A percentile compares a stretch with the other conserved stretches of the same genome.
phyloP scores from a whole-genome alignment of 2,888 invertebrate species.

The Meganola albula region DNA sequence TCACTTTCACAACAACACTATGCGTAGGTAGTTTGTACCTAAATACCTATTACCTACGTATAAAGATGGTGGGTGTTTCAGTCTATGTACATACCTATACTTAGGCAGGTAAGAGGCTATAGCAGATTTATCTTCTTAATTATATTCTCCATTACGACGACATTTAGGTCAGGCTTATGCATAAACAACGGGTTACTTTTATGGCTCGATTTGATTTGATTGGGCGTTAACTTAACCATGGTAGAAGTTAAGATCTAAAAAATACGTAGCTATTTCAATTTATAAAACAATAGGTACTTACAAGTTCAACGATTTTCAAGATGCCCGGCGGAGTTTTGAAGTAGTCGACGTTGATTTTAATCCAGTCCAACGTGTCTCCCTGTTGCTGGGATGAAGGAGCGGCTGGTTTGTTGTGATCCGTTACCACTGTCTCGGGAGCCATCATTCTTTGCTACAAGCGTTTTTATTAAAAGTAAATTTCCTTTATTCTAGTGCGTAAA shows the following conservation, averaged over 20 bases:
- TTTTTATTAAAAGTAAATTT: conserved; percentile 23
- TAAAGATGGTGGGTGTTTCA: neutral
- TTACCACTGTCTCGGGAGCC: conserved; percentile 92
- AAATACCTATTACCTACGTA: neutral
- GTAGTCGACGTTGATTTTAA: conserved; percentile 87
- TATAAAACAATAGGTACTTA: conserved; percentile 64
- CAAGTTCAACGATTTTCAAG: conserved; percentile 88
- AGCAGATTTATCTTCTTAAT: no score
- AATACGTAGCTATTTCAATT: neutral
- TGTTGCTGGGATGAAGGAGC: conserved; percentile 69
- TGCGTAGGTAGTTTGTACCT: no score
- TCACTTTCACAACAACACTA: conserved; percentile 2
- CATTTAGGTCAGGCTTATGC: no score
- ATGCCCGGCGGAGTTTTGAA: conserved; percentile 89
- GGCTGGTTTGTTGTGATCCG: conserved; percentile 81
- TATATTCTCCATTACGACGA: no score
- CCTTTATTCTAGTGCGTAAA: conserved; percentile 28
- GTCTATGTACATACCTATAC: no score
- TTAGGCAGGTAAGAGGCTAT: no score
- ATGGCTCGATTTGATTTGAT: no score
- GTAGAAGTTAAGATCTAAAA: neutral
- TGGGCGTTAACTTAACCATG: no score
- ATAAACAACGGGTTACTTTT: no score
- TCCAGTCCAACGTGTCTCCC: conserved; percentile 79
- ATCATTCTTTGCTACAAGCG: conserved; percentile 68